A percentile compares a stretch with the other conserved stretches of the same genome.
phyloP scores from a whole-genome alignment of 2,888 invertebrate species.

The Oxytorus armatus region DNA sequence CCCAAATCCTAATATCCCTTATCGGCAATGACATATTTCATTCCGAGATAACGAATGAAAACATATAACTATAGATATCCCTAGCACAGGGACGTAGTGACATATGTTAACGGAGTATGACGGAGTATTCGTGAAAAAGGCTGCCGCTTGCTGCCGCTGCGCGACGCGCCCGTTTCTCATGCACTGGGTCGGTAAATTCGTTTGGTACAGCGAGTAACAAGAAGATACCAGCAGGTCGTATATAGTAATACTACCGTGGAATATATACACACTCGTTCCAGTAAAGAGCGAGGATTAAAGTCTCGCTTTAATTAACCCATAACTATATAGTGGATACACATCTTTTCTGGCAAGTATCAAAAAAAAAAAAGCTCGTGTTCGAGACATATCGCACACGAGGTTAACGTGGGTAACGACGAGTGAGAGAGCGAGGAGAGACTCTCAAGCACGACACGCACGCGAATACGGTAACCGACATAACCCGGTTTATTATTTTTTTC shows the following conservation, averaged over 20 bases:
- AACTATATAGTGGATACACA: background rate
- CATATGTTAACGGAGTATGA: constrained; percentile 43
- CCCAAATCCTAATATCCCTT: too few relatives aligned
- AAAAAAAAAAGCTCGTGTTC: constrained; percentile 23
- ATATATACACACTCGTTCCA: too few relatives aligned
- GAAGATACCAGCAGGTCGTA: background rate
- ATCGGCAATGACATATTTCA: too few relatives aligned
- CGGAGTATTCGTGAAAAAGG: too few relatives aligned
- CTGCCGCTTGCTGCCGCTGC: constrained; percentile 27
- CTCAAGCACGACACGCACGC: constrained; percentile 36
- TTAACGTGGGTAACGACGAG: background rate
- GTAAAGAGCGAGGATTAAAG: too few relatives aligned
- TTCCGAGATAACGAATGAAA: too few relatives aligned
- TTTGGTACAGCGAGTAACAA: constrained; percentile 12
- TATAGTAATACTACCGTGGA: background rate
- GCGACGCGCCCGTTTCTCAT: constrained; percentile 56
- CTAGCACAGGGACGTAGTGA: constrained; percentile 28
- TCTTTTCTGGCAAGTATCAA: background rate
- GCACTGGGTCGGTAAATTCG: constrained; percentile 52
- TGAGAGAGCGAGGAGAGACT: constrained; percentile 23
- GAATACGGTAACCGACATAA: constrained; percentile 53
- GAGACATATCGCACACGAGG: constrained; percentile 50
- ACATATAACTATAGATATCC: too few relatives aligned
- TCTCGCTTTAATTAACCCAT: too few relatives aligned
- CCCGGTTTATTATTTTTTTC: constrained; percentile 52